phyloP scores from a whole-genome alignment of 2,797 vertebrate species.

The Poeciliopsis turneri region DNA sequence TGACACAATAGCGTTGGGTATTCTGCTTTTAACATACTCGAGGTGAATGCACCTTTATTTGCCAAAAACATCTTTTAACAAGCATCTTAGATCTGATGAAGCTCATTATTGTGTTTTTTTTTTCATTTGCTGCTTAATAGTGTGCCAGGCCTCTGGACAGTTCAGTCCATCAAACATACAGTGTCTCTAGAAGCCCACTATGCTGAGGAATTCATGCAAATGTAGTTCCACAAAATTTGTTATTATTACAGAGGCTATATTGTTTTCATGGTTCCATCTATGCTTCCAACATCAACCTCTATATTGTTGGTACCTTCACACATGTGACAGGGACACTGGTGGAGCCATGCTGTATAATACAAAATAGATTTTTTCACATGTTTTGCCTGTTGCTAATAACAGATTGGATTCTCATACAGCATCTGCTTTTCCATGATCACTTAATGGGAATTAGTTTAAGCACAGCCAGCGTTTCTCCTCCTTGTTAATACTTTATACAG shows the following conservation, averaged over 20 bases:
- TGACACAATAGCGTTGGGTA: neutral
- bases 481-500: too few relatives aligned
- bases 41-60: too few relatives aligned
- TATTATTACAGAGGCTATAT: too few relatives aligned
- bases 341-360: neutral
- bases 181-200: neutral
- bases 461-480: too few relatives aligned
- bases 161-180: neutral
- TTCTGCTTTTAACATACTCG: neutral
- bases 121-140: too few relatives aligned
- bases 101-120: neutral
- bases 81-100: neutral
- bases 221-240: too few relatives aligned
- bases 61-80: neutral
- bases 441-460: too few relatives aligned
- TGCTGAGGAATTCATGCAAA: neutral
- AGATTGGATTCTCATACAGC: too few relatives aligned
- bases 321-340: neutral
- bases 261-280: too few relatives aligned
- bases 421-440: too few relatives aligned
- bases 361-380: neutral
- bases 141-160: neutral
- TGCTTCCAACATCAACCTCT: too few relatives aligned
- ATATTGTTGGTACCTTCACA: neutral
- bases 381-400: too few relatives aligned